These are phyloP conservation scores for Poicephalus meyeri DNA, from an alignment of 2,113 vertebrate species.

Conservation along the genomic window DNA sequence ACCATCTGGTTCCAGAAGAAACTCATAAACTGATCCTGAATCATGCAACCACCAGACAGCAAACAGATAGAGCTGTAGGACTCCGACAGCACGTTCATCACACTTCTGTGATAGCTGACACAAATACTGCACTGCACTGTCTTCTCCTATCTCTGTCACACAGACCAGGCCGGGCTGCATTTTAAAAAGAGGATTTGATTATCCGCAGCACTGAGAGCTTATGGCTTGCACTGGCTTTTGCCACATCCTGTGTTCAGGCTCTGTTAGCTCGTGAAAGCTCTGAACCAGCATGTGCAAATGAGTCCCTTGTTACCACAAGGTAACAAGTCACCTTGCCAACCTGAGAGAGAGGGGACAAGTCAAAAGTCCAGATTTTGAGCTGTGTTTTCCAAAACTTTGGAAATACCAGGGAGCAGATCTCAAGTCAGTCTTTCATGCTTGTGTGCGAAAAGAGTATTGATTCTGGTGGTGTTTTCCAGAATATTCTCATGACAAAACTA, in stretches of 20 bases:
- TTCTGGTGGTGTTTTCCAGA: background rate
- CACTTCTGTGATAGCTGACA: background rate
- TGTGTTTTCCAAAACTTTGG: background rate
- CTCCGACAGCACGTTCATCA: slow-evolving; percentile 35
- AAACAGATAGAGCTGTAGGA: slow-evolving; percentile 53
- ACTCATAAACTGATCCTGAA: slow-evolving; percentile 28
- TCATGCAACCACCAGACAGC: slow-evolving; percentile 39
- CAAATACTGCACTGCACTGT: background rate
- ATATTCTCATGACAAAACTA: background rate
- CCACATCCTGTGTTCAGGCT: background rate
- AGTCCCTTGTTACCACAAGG: background rate
- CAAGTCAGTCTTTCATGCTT: background rate
- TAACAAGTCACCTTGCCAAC: background rate
- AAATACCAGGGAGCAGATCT: background rate
- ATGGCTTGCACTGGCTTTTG: background rate
- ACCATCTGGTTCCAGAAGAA: slow-evolving; percentile 47
- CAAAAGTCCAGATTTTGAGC: background rate
- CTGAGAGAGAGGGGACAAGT: rapidly evolving
- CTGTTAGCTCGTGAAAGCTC: background rate
- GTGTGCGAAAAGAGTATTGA: background rate
- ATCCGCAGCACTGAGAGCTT: background rate
- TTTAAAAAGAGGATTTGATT: background rate
- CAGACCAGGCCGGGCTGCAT: background rate
- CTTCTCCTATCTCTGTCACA: background rate
- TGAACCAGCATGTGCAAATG: background rate